Evolutionary conservation across 2,113 vertebrate genomes (phyloP), one percentile per base, ranked within the genome.

Genomic region (Coracopsis vasa): DNA sequence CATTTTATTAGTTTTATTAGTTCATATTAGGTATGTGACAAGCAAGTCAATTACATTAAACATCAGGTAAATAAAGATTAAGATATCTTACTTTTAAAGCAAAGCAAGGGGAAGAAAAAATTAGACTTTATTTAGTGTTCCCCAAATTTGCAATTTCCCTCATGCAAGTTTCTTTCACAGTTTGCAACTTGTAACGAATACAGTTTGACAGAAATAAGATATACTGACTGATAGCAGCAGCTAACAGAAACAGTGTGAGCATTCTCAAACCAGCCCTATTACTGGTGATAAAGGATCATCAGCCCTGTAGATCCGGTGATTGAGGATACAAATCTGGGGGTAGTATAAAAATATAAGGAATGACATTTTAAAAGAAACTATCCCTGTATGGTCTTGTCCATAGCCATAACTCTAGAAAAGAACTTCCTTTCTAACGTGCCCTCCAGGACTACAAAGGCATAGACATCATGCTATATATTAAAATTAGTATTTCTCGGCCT

Each of bases 401-500:
- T 3, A 25, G 39, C 60, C 33, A 20, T 70, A 92, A 90, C 20
- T 93, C 78, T 13, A 41, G 42, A 23, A 81, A 67, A 88, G 29
- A 90, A 27, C 69, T 86, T 58, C 37, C 90, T 87, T 86, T 58
- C 80, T n/a, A 74, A 94, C 2, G 6, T 0, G 9, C 24, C 37
- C 74, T 77, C 90, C 60, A 82, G 65, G 71, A 95, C 67, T 54
- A 69, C 61, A 78, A 90, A 91, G 37, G 53, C 73, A 85, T 19
- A 33, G 60, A n/a, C 89, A 87, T 51, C 31, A 8, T 25, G 80
- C 54, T 48, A 28, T 79, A 66, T 61, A 82, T 87, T 81, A 90
- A 89, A 83, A 89, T 92, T 14, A 96, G 73, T 50, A 42, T 93
- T 94, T 79, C 70, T 67, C 85, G 80, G 92, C 56, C 33, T 18